Conservation (phyloP, 2,888 invertebrate species). For the Melinopterus prodromus region DNA sequence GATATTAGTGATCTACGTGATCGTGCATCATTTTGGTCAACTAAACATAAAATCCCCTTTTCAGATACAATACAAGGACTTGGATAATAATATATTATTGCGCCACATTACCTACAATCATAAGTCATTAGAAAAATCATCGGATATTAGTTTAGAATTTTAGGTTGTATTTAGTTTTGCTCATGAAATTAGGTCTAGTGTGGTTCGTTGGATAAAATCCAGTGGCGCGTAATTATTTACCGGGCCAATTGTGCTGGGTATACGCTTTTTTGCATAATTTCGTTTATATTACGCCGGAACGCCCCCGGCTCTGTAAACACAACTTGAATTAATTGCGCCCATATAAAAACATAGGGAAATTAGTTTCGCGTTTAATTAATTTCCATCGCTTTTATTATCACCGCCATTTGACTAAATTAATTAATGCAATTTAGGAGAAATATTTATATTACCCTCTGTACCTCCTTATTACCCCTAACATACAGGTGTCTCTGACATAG, state of each 20-base stretch:
- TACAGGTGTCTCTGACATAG: too few relatives aligned
- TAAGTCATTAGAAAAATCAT: neutral
- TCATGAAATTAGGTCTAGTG: neutral
- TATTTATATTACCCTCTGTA: too few relatives aligned
- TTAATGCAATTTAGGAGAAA: neutral
- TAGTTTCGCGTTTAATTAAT: slow-evolving; percentile 4
- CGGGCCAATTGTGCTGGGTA: neutral
- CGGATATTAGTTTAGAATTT: neutral
- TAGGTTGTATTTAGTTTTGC: neutral
- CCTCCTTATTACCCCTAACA: too few relatives aligned
- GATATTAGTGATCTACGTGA: too few relatives aligned
- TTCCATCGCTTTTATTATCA: neutral
- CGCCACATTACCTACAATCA: too few relatives aligned
- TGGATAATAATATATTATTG: too few relatives aligned
- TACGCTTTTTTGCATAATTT: neutral
- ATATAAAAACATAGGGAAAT: neutral
- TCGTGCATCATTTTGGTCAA: too few relatives aligned
- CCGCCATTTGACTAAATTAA: neutral
- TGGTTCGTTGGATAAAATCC: neutral
- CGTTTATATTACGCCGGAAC: neutral
- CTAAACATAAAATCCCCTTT: too few relatives aligned
- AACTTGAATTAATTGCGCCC: neutral
- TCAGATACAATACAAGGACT: too few relatives aligned
- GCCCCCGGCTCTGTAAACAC: neutral
- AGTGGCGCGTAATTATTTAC: neutral